Evolutionary conservation across 2,888 invertebrate species (phyloP), one percentile per base, ranked within the genome.

Genomic region (Carcina quercana): DNA sequence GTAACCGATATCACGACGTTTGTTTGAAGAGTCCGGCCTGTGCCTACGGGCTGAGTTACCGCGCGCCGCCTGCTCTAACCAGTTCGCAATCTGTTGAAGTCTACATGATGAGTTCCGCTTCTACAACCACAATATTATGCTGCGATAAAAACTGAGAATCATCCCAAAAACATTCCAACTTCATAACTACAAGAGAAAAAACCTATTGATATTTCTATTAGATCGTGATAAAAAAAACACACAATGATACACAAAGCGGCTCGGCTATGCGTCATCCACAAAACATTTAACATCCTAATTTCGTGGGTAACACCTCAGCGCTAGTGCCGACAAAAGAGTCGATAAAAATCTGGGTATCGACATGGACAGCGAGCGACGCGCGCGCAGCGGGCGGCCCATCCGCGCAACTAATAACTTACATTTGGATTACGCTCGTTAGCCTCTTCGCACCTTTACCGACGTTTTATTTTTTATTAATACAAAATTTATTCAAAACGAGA

Each of bases 361-460:
- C 57, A 61, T 54, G 50, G 53, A 31, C 38, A 41, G 40, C 40
- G 48, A 54, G 42, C 57, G 60, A 37, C 50, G 48, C 56, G 58
- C 52, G 66, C 76, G 45, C 82, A 75, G 78, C 78, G 54, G 73
- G 79, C 54, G 68, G 59, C 59, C 64, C 43, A 45, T 45, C 62
- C 59, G 55, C 46, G 54, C 68, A 60, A 61, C 78, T 78, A 76
- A 79, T 79, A 80, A 78, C 74, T 80, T 80, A 82, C 76, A 75
- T 69, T 70, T 62, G 71, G 79, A 80, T 80, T 80, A 80, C 70
- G 68, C 80, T 80, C 80, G 79, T 80, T 80, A 82, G 74, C 64
- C 74, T 78, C 79, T 80, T 80, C 74, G 76, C 82, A 79, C 80
- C 82, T 80, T 79, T 61, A 53, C 61, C 61, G 64, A 69, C 71